Percentiles rank a stretch among this genome's conserved stretches.
Evolutionary conservation across 2,888 invertebrate genomes (phyloP).

Genomic region (Thymelicus lineola): DNA sequence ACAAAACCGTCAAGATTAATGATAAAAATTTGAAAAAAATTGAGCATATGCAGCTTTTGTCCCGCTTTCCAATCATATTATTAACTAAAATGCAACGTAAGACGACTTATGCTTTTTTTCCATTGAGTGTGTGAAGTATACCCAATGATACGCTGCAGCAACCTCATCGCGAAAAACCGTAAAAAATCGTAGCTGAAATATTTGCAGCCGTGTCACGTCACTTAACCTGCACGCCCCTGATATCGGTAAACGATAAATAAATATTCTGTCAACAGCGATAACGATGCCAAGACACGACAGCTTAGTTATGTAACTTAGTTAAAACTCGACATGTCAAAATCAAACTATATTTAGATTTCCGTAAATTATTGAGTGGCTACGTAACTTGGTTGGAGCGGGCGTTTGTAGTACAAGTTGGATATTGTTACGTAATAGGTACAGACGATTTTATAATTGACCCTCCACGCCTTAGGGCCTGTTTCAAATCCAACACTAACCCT

Average conservation of each 20-base stretch:
- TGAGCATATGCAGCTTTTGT: too few species aligned
- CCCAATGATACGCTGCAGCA: background rate
- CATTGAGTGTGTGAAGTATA: too few species aligned
- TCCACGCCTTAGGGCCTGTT: too few species aligned
- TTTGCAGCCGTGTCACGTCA: conserved; percentile 26
- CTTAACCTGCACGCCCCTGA: conserved; percentile 23
- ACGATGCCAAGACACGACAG: conserved; percentile 31
- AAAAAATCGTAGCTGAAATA: conserved; percentile 13
- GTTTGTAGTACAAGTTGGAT: background rate
- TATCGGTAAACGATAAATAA: conserved; percentile 37
- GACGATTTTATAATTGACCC: too few species aligned
- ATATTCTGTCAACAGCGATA: conserved; percentile 33
- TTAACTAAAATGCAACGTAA: too few species aligned
- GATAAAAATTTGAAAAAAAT: too few species aligned
- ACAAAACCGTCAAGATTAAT: too few species aligned
- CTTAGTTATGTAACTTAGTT: conserved; percentile 21
- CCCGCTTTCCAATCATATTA: too few species aligned
- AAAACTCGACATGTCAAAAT: conserved; percentile 15
- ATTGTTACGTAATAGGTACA: too few species aligned
- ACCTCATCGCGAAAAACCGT: conserved; percentile 6
- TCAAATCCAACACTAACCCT: too few species aligned
- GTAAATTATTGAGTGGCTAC: background rate
- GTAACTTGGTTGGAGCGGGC: conserved; percentile 1
- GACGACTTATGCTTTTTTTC: too few species aligned
- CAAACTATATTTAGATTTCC: conserved; percentile 12